Conservation (phyloP, 1,140 invertebrate species). For the Bombus soroeensis region DNA sequence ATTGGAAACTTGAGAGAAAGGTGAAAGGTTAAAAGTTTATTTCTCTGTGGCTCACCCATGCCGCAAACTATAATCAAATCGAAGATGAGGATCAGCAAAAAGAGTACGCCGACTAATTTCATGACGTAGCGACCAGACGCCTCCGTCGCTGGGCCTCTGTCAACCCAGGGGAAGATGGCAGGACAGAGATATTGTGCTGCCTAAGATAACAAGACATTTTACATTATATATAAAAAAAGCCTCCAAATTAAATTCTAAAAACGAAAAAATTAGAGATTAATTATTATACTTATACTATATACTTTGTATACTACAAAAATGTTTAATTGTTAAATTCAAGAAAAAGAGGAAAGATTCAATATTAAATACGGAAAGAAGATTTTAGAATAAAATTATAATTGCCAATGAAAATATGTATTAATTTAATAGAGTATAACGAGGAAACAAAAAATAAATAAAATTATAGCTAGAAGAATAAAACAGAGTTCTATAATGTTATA, state of each 20-base stretch:
- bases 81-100: constrained; percentile 91
- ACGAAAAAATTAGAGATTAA: too few relatives aligned
- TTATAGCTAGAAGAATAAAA: not conserved
- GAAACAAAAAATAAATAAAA: too few relatives aligned
- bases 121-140: constrained; percentile 93
- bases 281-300: too few relatives aligned
- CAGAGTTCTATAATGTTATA: too few relatives aligned
- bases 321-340: too few relatives aligned
- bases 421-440: too few relatives aligned
- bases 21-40: not conserved
- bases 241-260: too few relatives aligned
- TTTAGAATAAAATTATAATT: too few relatives aligned
- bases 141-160: constrained; percentile 92
- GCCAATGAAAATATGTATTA: too few relatives aligned
- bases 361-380: too few relatives aligned
- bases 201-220: constrained; percentile 75
- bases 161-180: constrained; percentile 93
- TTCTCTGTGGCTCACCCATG: constrained; percentile 83
- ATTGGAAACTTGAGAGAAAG: not conserved
- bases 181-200: constrained; percentile 91
- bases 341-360: not conserved
- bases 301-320: too few relatives aligned
- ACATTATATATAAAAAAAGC: too few relatives aligned
- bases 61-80: constrained; percentile 92
- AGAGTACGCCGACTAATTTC: constrained; percentile 93